phyloP scores from a whole-genome alignment of 2,797 vertebrate species.

The Iguana delicatissima region DNA sequence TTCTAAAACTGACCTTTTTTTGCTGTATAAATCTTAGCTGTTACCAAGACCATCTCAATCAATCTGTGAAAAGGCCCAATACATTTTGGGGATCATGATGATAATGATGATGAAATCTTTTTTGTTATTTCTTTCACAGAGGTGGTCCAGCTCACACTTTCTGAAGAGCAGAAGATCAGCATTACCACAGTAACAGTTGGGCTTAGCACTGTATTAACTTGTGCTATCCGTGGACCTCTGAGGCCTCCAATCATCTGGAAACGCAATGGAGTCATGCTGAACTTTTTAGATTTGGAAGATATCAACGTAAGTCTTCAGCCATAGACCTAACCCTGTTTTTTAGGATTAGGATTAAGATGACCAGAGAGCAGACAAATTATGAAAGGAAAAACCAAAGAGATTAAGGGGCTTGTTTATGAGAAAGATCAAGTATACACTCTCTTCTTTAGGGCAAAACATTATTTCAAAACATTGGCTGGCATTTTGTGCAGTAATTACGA shows the following conservation, averaged over 20 bases:
- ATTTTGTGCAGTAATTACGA: too few relatives aligned
- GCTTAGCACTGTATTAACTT: slow-evolving; percentile 90
- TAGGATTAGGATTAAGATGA: fast-evolving
- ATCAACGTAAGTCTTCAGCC: slow-evolving; percentile 88
- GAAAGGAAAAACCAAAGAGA: neutral
- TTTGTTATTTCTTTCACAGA: slow-evolving; percentile 80
- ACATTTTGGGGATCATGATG: neutral
- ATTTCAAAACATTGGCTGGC: neutral
- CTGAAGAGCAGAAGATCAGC: slow-evolving; percentile 86
- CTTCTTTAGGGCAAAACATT: neutral
- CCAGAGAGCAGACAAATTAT: neutral
- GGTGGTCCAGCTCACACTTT: slow-evolving; percentile 90
- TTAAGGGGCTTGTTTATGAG: neutral
- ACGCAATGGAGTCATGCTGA: slow-evolving; percentile 90
- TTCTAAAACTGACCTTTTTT: neutral
- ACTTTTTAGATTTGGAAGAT: slow-evolving; percentile 94
- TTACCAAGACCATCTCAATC: fast-evolving
- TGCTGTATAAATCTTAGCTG: neutral
- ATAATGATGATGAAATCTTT: fast-evolving
- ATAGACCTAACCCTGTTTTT: fast-evolving
- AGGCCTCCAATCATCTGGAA: slow-evolving; percentile 94
- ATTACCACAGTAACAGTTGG: slow-evolving; percentile 92
- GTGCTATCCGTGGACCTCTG: slow-evolving; percentile 88
- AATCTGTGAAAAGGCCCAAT: neutral
- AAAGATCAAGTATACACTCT: neutral